Percentiles rank a stretch among this genome's conserved stretches.
Evolutionary conservation across 2,797 vertebrate genomes (phyloP).

Genomic region (Crenichthys baileyi): DNA sequence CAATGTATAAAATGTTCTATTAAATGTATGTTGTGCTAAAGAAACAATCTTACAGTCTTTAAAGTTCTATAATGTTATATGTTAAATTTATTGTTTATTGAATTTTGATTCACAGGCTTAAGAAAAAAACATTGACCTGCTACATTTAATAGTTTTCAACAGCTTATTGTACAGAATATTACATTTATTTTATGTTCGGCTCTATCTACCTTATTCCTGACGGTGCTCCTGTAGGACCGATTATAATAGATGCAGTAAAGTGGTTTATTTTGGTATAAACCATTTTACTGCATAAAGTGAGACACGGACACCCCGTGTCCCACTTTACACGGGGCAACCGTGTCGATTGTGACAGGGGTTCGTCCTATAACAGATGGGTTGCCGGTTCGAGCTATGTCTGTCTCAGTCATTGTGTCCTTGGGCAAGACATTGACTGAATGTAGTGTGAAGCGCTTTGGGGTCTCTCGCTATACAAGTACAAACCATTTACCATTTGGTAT

Average conservation of each 20-base stretch:
- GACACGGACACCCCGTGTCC: too few relatives aligned
- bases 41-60: neutral
- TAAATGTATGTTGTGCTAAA: neutral
- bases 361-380: too few relatives aligned
- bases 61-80: neutral
- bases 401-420: too few relatives aligned
- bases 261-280: neutral
- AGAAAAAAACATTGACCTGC: too few relatives aligned
- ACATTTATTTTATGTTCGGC: neutral
- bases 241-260: neutral
- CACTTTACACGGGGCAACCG: too few relatives aligned
- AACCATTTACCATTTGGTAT: too few relatives aligned
- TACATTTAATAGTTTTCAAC: neutral
- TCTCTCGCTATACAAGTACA: too few relatives aligned
- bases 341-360: too few relatives aligned
- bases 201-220: neutral
- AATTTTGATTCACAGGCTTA: too few relatives aligned
- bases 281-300: neutral
- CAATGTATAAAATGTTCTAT: neutral
- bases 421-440: too few relatives aligned
- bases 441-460: too few relatives aligned
- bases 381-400: too few relatives aligned
- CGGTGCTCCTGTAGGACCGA: neutral
- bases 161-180: neutral
- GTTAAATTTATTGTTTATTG: neutral